Evolutionary conservation across 2,888 invertebrate species (phyloP).

Genomic region (Agonopterix heracliana): DNA sequence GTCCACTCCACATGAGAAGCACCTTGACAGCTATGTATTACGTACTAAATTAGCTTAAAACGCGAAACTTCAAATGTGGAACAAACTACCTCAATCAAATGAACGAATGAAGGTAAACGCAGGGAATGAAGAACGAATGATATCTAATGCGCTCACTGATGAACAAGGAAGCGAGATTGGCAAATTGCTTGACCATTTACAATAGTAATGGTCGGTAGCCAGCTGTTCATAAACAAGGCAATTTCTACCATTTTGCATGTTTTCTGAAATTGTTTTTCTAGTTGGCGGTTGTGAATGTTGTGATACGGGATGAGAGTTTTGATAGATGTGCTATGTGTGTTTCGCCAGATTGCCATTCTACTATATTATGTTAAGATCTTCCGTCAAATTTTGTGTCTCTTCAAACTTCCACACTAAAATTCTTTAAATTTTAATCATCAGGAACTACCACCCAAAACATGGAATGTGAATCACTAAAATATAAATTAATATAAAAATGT

Average conservation of each 20-base stretch:
- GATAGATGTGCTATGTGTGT: not conserved
- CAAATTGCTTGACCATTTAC: constrained; percentile 56
- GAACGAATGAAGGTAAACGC: not conserved
- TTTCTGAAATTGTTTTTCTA: constrained; percentile 53
- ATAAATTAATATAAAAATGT: too few species aligned
- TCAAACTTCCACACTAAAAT: too few species aligned
- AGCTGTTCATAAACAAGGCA: constrained; percentile 54
- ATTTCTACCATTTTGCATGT: constrained; percentile 50
- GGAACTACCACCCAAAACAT: too few species aligned
- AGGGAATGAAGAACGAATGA: not conserved
- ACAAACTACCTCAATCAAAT: constrained; percentile 1
- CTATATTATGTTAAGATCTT: too few species aligned
- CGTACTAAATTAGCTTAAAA: not conserved
- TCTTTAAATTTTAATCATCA: too few species aligned
- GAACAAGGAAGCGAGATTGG: constrained; percentile 43
- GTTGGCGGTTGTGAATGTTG: constrained; percentile 24
- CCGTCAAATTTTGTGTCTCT: too few species aligned
- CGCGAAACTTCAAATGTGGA: too few species aligned
- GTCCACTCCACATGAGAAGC: too few species aligned
- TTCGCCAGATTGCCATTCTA: too few species aligned
- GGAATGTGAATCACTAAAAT: too few species aligned
- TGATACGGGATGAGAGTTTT: not conserved
- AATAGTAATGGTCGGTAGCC: constrained; percentile 52
- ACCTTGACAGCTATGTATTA: not conserved
- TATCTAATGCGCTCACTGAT: constrained; percentile 25